These are phyloP conservation scores for Chelonus formosanus DNA, from an alignment of 2,888 invertebrate species.

Conservation along the genomic window DNA sequence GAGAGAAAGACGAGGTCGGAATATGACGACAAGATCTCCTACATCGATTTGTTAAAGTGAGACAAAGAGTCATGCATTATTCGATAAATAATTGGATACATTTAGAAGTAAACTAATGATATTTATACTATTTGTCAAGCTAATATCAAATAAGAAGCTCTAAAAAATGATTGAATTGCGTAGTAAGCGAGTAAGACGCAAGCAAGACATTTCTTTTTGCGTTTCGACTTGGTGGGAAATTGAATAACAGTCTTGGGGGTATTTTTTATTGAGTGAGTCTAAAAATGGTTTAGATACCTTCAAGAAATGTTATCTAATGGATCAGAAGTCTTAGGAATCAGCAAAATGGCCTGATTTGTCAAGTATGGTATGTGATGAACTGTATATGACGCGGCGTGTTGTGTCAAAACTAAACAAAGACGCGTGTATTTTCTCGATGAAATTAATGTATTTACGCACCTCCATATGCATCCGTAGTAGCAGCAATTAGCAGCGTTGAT, in stretches of 20 bases:
- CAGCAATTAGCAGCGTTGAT: constrained; percentile 54
- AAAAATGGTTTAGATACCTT: no score
- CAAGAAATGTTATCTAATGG: not conserved
- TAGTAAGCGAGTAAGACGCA: no score
- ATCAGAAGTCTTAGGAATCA: constrained; percentile 30
- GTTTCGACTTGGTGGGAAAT: no score
- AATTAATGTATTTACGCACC: constrained; percentile 45
- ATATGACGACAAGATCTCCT: constrained; percentile 19
- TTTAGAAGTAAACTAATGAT: no score
- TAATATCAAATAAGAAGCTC: no score
- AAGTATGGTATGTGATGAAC: not conserved
- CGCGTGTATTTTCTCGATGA: constrained; percentile 29
- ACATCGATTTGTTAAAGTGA: constrained; percentile 35
- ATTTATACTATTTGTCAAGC: no score
- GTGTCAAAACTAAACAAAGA: constrained; percentile 45
- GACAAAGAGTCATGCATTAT: constrained; percentile 3
- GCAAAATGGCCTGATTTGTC: constrained; percentile 45
- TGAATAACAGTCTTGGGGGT: no score
- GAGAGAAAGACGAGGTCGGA: constrained; percentile 11
- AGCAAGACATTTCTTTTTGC: no score
- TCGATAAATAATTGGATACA: not conserved
- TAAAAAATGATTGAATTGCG: no score
- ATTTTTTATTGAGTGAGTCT: no score
- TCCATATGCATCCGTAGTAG: constrained; percentile 63
- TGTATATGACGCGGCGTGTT: constrained; percentile 30